Evolutionary conservation across 2,888 invertebrate species (phyloP).

Genomic region (Agriopis marginaria): DNA sequence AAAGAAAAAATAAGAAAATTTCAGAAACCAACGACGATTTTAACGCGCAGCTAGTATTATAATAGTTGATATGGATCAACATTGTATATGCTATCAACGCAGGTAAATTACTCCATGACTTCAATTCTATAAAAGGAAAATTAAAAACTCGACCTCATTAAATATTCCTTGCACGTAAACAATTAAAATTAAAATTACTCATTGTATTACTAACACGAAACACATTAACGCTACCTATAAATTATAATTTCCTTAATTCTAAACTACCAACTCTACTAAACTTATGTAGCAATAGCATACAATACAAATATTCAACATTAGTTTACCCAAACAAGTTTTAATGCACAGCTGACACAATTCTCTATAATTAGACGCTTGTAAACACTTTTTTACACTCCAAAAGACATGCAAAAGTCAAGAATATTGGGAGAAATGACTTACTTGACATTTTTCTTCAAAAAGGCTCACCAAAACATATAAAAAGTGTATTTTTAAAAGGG

Average conservation of each 20-base stretch:
- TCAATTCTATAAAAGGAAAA: not conserved
- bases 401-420: not conserved
- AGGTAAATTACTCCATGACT: not conserved
- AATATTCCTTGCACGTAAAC: conserved; percentile 5
- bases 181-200: conserved; percentile 12
- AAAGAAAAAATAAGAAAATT: no score
- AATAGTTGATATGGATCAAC: no score
- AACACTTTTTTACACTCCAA: conserved; percentile 20
- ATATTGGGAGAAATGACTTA: conserved; percentile 14
- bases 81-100: not conserved
- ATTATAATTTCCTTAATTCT: not conserved
- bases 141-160: not conserved
- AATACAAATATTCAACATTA: not conserved
- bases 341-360: conserved; percentile 30
- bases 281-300: no score
- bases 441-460: conserved; percentile 19
- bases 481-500: not conserved
- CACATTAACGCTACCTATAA: not conserved
- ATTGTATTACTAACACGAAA: conserved; percentile 2
- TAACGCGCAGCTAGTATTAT: no score
- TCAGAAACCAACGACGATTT: no score
- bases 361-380: conserved; percentile 28
- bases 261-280: not conserved
- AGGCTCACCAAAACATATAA: not conserved
- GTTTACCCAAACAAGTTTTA: conserved; percentile 24